Conservation (phyloP, 2,797 vertebrate genomes). For the Gymnoscopelus microlampas region DNA sequence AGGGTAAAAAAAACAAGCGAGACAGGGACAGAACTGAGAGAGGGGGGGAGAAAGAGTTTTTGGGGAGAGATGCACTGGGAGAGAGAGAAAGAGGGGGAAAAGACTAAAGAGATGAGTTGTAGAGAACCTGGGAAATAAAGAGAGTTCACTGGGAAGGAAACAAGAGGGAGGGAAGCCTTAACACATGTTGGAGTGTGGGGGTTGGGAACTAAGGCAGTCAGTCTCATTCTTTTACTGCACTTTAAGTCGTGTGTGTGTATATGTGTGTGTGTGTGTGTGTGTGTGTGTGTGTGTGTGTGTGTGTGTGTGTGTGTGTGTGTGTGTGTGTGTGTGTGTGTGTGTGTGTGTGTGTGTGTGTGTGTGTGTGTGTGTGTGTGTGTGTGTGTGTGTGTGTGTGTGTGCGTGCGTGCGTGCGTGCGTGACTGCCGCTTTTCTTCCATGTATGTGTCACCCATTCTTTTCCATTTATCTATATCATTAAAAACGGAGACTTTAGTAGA, state of each 20-base stretch:
- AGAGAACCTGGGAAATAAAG: no score
- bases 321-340: no score
- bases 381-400: slow-evolving; percentile 19
- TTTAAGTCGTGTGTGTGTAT: not conserved
- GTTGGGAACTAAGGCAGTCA: slow-evolving; percentile 59
- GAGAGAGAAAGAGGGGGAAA: slow-evolving; percentile 21
- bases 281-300: no score
- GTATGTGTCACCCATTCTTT: not conserved
- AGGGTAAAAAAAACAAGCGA: no score
- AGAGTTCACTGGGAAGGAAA: not conserved
- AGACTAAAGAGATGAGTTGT: not conserved
- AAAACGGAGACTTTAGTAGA: no score
- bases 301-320: no score
- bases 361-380: no score
- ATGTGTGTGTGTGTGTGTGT: no score
- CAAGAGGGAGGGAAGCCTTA: slow-evolving; percentile 46
- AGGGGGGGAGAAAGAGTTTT: slow-evolving; percentile 35
- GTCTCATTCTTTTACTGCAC: slow-evolving; percentile 64
- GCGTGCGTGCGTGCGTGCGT: not conserved
- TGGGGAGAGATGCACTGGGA: not conserved
- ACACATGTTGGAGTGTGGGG: slow-evolving; percentile 58
- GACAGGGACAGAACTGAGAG: slow-evolving; percentile 32
- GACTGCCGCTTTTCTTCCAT: slow-evolving; percentile 34
- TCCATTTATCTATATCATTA: not conserved
- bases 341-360: no score